Conservation (phyloP, 2,113 vertebrate species). For the Dicaeum eximium region DNA sequence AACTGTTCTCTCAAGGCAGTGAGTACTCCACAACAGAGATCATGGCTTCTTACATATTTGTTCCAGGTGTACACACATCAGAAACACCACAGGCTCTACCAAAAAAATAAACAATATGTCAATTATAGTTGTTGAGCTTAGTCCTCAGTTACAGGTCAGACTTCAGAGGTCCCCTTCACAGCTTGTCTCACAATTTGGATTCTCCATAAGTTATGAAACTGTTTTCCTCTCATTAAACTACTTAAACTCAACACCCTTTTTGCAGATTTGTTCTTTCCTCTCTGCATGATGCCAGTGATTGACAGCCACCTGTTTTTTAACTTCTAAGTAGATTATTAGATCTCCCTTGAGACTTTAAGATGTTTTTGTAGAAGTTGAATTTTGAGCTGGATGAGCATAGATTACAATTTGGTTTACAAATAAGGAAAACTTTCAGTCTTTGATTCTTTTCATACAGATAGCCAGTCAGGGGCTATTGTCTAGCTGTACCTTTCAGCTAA, state of each 20-base stretch:
- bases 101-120: not conserved
- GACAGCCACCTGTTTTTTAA: not conserved
- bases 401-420: not conserved
- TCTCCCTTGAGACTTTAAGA: not conserved
- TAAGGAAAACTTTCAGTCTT: not conserved
- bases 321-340: not conserved
- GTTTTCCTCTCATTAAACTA: not conserved
- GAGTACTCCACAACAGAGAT: not conserved
- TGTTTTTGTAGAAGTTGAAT: not conserved
- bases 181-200: not conserved
- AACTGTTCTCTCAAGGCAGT: not conserved
- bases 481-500: slow-evolving; percentile 8
- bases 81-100: not conserved
- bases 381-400: not conserved
- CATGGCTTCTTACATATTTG: not conserved
- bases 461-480: not conserved
- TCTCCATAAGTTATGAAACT: not conserved
- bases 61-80: not conserved
- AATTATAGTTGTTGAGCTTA: not conserved
- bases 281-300: not conserved
- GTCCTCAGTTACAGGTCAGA: not conserved
- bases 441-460: not conserved
- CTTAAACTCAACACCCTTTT: not conserved
- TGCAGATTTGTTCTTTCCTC: not conserved
- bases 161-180: not conserved